phyloP scores from a whole-genome alignment of 2,113 vertebrate genomes.

The Amblyornis subalaris region DNA sequence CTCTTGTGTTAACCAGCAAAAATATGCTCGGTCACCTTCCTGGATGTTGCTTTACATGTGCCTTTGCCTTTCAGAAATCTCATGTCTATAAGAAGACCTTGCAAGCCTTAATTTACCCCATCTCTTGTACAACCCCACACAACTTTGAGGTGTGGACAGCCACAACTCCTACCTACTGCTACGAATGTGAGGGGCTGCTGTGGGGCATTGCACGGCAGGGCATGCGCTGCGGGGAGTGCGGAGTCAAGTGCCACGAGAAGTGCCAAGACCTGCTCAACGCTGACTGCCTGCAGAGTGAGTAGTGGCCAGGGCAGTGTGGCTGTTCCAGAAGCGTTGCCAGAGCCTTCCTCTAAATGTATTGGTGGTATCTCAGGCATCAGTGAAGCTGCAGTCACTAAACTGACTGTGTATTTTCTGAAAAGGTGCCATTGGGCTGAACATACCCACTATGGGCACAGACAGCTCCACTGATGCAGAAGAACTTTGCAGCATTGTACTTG shows the following conservation, averaged over 20 bases:
- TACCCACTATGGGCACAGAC: neutral
- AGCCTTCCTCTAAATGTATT: neutral
- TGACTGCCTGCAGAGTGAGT: constrained; percentile 96
- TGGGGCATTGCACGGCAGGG: constrained; percentile 98
- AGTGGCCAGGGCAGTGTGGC: neutral
- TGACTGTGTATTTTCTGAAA: neutral
- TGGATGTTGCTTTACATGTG: neutral
- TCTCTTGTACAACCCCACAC: constrained; percentile 96
- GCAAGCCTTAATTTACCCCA: constrained; percentile 98
- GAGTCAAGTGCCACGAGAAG: constrained; percentile 98
- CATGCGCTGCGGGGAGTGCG: constrained; percentile 94
- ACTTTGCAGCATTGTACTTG: neutral
- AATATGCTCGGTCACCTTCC: neutral
- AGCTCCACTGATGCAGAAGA: neutral
- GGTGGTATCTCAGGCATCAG: neutral
- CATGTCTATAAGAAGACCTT: constrained; percentile 98
- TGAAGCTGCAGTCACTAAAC: neutral
- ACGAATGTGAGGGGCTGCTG: constrained; percentile 94
- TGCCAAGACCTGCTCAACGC: constrained; percentile 97
- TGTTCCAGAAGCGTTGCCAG: neutral
- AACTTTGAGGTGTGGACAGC: constrained; percentile 98
- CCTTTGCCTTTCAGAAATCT: constrained; percentile 83
- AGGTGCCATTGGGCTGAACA: neutral
- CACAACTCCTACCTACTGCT: constrained; percentile 97
- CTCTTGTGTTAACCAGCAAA: neutral